Conservation (phyloP, 2,888 invertebrate species). For the Ornithoptera priamus region DNA sequence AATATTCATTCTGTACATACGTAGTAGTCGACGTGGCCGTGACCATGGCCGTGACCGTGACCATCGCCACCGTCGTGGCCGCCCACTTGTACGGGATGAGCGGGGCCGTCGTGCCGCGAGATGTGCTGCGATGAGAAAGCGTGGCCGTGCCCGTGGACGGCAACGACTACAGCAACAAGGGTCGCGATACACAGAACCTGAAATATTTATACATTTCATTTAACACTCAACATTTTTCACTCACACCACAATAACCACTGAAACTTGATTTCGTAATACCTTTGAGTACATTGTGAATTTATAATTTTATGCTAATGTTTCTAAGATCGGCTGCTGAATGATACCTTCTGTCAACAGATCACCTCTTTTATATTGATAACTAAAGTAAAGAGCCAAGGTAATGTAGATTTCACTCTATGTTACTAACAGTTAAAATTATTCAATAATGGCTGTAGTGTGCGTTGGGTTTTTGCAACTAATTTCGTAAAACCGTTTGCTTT, state of each 20-base stretch:
- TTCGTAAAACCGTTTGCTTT: conserved; percentile 34
- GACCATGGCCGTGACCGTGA: conserved; percentile 38
- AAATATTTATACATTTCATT: conserved; percentile 12
- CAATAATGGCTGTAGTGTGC: conserved; percentile 48
- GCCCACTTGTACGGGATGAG: conserved; percentile 48
- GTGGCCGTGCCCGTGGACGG: conserved; percentile 43
- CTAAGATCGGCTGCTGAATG: conserved; percentile 56
- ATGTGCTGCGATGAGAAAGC: conserved; percentile 63
- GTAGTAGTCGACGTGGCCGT: conserved; percentile 44
- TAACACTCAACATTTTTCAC: neutral
- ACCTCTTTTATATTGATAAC: conserved; percentile 69
- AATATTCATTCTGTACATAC: conserved; percentile 34
- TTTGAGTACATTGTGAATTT: conserved; percentile 61
- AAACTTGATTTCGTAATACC: conserved; percentile 45
- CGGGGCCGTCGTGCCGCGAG: conserved; percentile 57
- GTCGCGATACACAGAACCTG: conserved; percentile 46
- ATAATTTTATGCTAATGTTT: conserved; percentile 46
- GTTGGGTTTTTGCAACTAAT: conserved; percentile 32
- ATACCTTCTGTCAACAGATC: conserved; percentile 53
- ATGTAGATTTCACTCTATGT: conserved; percentile 67
- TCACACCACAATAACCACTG: conserved; percentile 37
- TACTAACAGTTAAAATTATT: conserved; percentile 51
- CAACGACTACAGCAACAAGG: conserved; percentile 42
- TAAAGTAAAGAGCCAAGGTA: conserved; percentile 63
- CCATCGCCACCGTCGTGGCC: conserved; percentile 49